Evolutionary conservation across 2,797 vertebrate genomes (phyloP), one percentile per base, ranked within the genome.

Genomic region (Silurus lanzhouensis): DNA sequence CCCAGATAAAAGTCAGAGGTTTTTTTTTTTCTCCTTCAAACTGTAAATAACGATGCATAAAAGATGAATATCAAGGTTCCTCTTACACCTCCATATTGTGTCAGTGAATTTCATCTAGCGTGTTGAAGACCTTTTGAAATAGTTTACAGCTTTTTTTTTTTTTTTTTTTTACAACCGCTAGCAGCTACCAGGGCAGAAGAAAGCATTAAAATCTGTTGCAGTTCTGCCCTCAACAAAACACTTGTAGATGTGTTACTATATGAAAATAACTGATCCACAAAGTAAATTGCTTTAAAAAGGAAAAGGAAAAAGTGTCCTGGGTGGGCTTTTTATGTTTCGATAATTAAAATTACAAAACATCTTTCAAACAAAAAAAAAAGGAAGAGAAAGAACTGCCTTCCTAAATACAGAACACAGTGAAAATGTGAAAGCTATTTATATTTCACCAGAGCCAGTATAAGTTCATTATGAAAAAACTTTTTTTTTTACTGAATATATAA

Each of bases 141-240:
- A 76, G 14, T 27, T 20, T 57, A 46, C 55, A 38, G 12, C 22
- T 57, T 52, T 8, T 58, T 44, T 27, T 27, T 1, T 27, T 27
- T 27, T 27, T 27, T 27, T 27, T 57, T 52, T 8, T 58, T 44
- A 64, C 38, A 57, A 58, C 6, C 17, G 25, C 7, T 12, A 75
- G 79, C 67, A 87, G 27, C 20, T 46, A 85, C 20, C 10, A 31
- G 15, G 57, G 44, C 6, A 46, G 15, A 85, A 57, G 46, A 71
- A 83, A 57, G 64, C 15, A 14, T 20, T 77, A 48, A 9, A 31
- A 20, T 60, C 7, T 0, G 31, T 17, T 76, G 31, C 10, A 15
- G 25, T 27, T 60, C 20, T 66, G 52, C 44, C 12, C 20, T 58
- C 0, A 48, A 7, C 13, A 17, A 74, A 82, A 67, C n/a, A 31